Percentiles rank a stretch among this genome's conserved stretches.
Conservation (phyloP, 2,888 invertebrate species). For the Melolontha melolontha region DNA sequence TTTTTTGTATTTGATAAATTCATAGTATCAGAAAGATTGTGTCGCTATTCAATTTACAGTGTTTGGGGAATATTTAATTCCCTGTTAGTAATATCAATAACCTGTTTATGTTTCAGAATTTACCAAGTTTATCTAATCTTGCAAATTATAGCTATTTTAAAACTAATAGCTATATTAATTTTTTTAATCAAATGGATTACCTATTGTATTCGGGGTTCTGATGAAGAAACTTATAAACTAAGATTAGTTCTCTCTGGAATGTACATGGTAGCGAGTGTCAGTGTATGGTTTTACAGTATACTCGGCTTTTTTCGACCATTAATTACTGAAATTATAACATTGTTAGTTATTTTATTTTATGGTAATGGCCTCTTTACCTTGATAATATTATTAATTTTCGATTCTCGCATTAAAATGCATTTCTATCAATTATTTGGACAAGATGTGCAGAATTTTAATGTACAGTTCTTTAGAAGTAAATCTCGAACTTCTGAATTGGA, state of each 20-base stretch:
- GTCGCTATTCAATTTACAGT: not conserved
- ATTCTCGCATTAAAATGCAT: not conserved
- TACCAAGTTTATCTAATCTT: not conserved
- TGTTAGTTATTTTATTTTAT: not conserved
- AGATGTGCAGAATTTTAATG: conserved; percentile 2
- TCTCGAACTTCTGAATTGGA: no score
- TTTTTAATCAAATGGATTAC: conserved; percentile 13
- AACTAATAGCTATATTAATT: not conserved
- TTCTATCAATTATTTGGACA: conserved; percentile 12
- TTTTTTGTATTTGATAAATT: conserved; percentile 12
- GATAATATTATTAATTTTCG: conserved; percentile 1
- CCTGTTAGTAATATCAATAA: conserved; percentile 3
- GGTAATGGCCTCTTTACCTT: conserved; percentile 15
- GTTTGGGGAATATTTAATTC: not conserved
- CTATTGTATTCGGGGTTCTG: conserved; percentile 6
- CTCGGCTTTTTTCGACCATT: not conserved
- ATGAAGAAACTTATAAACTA: conserved; percentile 15
- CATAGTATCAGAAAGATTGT: conserved; percentile 2
- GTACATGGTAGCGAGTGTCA: not conserved
- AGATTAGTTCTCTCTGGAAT: no score
- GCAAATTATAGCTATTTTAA: not conserved
- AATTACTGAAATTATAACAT: not conserved
- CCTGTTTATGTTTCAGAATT: not conserved
- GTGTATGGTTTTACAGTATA: not conserved
- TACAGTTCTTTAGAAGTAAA: not conserved